These are phyloP conservation scores for Brachyhypopomus occidentalis DNA, from an alignment of 2,113 vertebrate species.

Conservation along the genomic window DNA sequence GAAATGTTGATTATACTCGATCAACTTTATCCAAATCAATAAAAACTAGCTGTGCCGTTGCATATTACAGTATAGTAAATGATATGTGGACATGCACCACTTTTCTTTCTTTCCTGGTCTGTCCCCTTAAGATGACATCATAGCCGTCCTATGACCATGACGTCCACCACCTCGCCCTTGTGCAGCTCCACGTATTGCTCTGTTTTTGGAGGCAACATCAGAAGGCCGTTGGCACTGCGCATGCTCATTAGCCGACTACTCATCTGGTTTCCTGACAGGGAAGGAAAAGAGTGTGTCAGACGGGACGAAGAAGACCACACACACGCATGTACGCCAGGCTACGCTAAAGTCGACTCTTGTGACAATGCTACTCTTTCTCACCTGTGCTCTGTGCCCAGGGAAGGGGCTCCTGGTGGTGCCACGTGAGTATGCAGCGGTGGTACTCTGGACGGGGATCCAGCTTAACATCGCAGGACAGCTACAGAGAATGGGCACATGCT, in stretches of 20 bases:
- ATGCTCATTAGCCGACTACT: conserved; percentile 99
- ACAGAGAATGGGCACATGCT: conserved; percentile 21
- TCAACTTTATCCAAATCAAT: conserved; percentile 85
- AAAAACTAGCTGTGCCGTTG: conserved; percentile 97
- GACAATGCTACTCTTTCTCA: conserved; percentile 50
- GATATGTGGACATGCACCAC: conserved; percentile 98
- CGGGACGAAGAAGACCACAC: not conserved
- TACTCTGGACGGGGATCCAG: conserved; percentile 98
- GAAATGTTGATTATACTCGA: conserved; percentile 87
- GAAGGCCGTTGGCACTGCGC: conserved; percentile 98
- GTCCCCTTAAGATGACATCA: conserved; percentile 78
- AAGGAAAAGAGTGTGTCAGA: not conserved
- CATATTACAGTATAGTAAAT: conserved; percentile 99
- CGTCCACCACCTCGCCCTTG: conserved; percentile 98
- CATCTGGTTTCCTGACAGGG: conserved; percentile 91
- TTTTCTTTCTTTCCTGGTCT: conserved; percentile 63
- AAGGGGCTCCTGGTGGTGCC: conserved; percentile 99
- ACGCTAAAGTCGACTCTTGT: not conserved
- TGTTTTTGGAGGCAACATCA: conserved; percentile 99
- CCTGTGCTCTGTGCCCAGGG: conserved; percentile 99
- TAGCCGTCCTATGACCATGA: conserved; percentile 99
- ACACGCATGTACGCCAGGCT: too few species aligned
- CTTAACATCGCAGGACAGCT: conserved; percentile 99
- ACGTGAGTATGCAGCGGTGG: conserved; percentile 97
- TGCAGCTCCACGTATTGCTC: conserved; percentile 99